Evolutionary conservation across 2,888 invertebrate species (phyloP).

Genomic region (Alsophila aescularia): DNA sequence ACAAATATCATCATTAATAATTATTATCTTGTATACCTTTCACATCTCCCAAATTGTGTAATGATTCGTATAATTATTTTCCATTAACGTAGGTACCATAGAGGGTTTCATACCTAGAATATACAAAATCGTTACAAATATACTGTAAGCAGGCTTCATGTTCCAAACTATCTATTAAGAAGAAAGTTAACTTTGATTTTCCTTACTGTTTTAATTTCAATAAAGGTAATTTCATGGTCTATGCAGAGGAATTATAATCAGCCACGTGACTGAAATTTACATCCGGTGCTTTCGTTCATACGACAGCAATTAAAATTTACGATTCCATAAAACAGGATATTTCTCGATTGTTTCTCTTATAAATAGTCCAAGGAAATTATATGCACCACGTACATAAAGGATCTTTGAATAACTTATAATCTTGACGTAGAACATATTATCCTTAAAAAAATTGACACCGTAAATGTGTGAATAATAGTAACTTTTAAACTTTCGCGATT

Average conservation of each 20-base stretch:
- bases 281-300: slow-evolving; percentile 1
- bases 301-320: neutral
- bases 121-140: slow-evolving; percentile 44
- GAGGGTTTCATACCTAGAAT: slow-evolving; percentile 54
- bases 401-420: too few relatives aligned
- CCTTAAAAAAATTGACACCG: too few relatives aligned
- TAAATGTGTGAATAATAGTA: too few relatives aligned
- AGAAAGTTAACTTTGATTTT: slow-evolving; percentile 32
- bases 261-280: slow-evolving; percentile 5
- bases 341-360: too few relatives aligned
- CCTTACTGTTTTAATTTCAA: slow-evolving; percentile 15
- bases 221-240: slow-evolving; percentile 46
- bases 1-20: neutral
- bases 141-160: slow-evolving; percentile 53
- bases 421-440: too few relatives aligned
- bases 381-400: too few relatives aligned
- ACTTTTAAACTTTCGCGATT: too few relatives aligned
- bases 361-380: too few relatives aligned
- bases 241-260: slow-evolving; percentile 11
- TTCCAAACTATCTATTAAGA: slow-evolving; percentile 33
- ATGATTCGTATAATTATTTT: too few relatives aligned
- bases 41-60: too few relatives aligned
- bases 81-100: neutral
- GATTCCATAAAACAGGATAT: neutral
- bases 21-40: too few relatives aligned